Evolutionary conservation across 2,113 vertebrate species (phyloP).

Genomic region (Thamnaconus septentrionalis): DNA sequence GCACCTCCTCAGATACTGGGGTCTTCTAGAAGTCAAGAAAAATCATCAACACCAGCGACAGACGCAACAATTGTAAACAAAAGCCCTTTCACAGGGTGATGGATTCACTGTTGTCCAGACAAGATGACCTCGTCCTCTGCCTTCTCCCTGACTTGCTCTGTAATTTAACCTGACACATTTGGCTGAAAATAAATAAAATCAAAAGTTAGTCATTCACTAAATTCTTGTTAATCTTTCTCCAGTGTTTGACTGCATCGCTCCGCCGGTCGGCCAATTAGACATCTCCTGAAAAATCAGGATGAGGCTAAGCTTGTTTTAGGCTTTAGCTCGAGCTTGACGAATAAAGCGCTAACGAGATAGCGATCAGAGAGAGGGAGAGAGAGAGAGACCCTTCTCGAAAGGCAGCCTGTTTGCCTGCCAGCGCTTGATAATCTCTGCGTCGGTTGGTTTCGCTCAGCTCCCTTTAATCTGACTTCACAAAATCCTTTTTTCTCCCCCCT

Average conservation of each 20-base stretch:
- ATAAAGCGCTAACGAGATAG: conserved; percentile 75
- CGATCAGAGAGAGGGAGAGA: conserved; percentile 58
- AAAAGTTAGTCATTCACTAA: not conserved
- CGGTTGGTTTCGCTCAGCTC: conserved; percentile 67
- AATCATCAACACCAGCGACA: too few relatives aligned
- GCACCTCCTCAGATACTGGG: too few relatives aligned
- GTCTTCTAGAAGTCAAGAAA: too few relatives aligned
- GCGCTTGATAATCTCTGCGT: conserved; percentile 75
- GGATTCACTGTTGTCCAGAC: too few relatives aligned
- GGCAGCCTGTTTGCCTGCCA: conserved; percentile 72
- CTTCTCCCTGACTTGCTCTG: too few relatives aligned
- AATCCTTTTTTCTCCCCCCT: conserved; percentile 68
- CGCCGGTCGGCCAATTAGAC: conserved; percentile 42
- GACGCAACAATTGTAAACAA: too few relatives aligned
- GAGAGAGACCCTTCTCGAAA: conserved; percentile 61
- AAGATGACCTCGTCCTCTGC: too few relatives aligned
- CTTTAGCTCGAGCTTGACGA: conserved; percentile 69
- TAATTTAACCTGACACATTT: too few relatives aligned
- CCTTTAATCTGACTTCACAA: conserved; percentile 79
- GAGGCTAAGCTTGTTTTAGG: conserved; percentile 63
- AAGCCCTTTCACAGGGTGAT: too few relatives aligned
- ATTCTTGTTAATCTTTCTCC: not conserved
- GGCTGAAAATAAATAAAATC: not conserved
- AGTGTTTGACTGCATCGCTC: conserved; percentile 15
- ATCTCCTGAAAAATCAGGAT: conserved; percentile 53